Evolutionary conservation across 2,113 vertebrate genomes (phyloP).

Genomic region (Loxodonta africana): DNA sequence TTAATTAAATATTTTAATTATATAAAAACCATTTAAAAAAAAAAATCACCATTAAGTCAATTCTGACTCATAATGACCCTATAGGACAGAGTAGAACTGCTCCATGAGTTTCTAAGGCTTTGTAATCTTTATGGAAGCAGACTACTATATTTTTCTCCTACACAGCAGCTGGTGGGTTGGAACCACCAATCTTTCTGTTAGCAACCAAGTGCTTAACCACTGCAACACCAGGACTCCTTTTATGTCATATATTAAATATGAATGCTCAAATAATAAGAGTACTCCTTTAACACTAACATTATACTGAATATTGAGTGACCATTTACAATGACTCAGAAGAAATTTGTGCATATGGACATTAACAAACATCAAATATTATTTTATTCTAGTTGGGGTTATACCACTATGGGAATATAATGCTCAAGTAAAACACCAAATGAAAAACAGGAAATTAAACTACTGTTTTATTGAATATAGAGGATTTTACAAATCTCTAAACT

Average conservation of each 20-base stretch:
- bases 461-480: not conserved
- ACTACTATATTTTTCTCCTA: too few species aligned
- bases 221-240: not conserved
- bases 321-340: not conserved
- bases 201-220: too few species aligned
- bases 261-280: not conserved
- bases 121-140: too few species aligned
- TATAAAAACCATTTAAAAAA: too few species aligned
- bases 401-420: not conserved
- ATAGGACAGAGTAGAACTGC: too few species aligned
- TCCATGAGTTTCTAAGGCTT: too few species aligned
- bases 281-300: not conserved
- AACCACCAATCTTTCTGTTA: too few species aligned
- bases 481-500: not conserved
- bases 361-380: not conserved
- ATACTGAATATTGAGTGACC: not conserved
- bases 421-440: not conserved
- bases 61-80: too few species aligned
- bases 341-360: not conserved
- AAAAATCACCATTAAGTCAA: too few species aligned
- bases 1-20: not conserved
- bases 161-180: too few species aligned
- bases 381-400: not conserved
- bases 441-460: not conserved
- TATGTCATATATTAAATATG: not conserved